Percentiles rank a stretch among this genome's conserved stretches.
Evolutionary conservation across 2,113 vertebrate species (phyloP).

Genomic region (Embiotoca jacksoni): DNA sequence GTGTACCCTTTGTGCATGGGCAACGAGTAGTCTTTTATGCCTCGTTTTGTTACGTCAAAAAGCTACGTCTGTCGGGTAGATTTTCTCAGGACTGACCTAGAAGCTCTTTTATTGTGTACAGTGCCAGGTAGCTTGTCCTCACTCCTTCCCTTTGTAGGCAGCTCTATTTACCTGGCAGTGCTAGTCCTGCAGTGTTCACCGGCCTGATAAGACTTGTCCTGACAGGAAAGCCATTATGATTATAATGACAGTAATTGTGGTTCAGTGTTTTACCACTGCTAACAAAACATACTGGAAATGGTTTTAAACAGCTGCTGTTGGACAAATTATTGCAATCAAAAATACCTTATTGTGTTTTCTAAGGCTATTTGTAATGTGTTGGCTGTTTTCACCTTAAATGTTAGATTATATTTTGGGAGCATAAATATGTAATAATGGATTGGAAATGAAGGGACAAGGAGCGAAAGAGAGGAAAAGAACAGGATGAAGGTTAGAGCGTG

Average conservation of each 20-base stretch:
- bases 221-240: constrained; percentile 73
- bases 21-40: constrained; percentile 52
- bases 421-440: constrained; percentile 48
- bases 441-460: constrained; percentile 43
- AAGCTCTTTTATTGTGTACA: constrained; percentile 47
- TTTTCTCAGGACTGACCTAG: constrained; percentile 45
- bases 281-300: constrained; percentile 66
- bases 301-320: constrained; percentile 67
- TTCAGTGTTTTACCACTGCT: constrained; percentile 62
- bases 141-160: constrained; percentile 40
- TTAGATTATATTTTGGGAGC: constrained; percentile 57
- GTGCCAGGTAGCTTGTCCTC: constrained; percentile 37
- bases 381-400: constrained; percentile 61
- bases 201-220: constrained; percentile 68
- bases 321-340: constrained; percentile 72
- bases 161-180: constrained; percentile 71
- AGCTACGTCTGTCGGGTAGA: constrained; percentile 37
- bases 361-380: constrained; percentile 62
- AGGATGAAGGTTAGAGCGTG: constrained; percentile 15
- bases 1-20: constrained; percentile 21
- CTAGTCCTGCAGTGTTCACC: constrained; percentile 50
- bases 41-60: constrained; percentile 62
- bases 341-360: constrained; percentile 68
- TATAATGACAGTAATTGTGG: constrained; percentile 74
- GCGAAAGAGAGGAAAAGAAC: constrained; percentile 39